Evolutionary conservation across 2,113 vertebrate genomes (phyloP).

Genomic region (Hemichromis elongatus): DNA sequence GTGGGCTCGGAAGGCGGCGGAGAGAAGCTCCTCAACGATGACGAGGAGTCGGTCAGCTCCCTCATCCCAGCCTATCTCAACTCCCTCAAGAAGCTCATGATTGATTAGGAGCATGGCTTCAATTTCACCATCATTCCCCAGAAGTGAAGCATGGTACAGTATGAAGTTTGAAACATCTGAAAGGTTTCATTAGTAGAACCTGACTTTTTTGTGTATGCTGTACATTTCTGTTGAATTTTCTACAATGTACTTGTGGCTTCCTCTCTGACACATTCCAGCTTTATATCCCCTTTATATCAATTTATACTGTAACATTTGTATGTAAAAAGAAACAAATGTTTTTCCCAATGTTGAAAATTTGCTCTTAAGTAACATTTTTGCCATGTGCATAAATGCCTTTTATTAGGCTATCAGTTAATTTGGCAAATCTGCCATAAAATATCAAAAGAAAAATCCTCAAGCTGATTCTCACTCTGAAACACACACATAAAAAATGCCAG

Average conservation of each 20-base stretch:
- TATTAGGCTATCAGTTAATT: neutral
- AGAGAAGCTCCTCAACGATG: conserved; percentile 74
- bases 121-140: neutral
- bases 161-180: neutral
- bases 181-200: neutral
- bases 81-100: conserved; percentile 80
- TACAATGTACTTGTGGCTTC: neutral
- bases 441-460: neutral
- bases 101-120: conserved; percentile 54
- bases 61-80: conserved; percentile 79
- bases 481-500: neutral
- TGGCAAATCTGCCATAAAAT: neutral
- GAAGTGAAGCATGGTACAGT: neutral
- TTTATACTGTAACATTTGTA: neutral
- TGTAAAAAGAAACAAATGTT: neutral
- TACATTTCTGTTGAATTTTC: neutral
- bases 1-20: conserved; percentile 75
- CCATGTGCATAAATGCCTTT: neutral
- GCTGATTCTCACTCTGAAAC: neutral
- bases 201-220: neutral
- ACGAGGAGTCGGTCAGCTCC: conserved; percentile 72
- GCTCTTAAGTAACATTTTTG: neutral
- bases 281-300: neutral
- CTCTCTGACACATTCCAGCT: neutral
- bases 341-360: neutral